Evolutionary conservation across 2,113 vertebrate genomes (phyloP).

Genomic region (Thermophis baileyi): DNA sequence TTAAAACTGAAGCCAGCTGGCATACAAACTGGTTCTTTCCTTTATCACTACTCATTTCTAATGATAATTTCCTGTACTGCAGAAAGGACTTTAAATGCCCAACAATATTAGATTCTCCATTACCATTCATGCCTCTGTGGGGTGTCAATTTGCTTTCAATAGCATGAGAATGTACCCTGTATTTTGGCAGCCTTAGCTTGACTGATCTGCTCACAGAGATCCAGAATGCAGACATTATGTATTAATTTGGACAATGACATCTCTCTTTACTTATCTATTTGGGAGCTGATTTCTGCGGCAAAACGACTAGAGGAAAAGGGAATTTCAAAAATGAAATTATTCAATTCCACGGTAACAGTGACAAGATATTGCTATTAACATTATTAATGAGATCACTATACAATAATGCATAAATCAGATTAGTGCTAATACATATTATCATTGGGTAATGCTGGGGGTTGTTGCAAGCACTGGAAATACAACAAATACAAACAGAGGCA

Average conservation of each 20-base stretch:
- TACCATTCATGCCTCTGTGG: neutral
- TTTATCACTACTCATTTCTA: neutral
- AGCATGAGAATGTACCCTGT: neutral
- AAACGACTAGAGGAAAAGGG: neutral
- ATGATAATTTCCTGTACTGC: neutral
- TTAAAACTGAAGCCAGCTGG: neutral
- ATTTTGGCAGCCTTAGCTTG: neutral
- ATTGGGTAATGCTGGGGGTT: neutral
- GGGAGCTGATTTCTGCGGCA: neutral
- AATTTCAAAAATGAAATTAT: neutral
- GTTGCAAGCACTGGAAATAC: neutral
- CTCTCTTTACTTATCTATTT: neutral
- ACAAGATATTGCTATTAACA: neutral
- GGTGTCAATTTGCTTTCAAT: neutral
- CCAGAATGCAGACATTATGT: neutral
- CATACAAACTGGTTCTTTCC: neutral
- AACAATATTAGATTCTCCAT: neutral
- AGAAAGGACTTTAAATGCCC: neutral
- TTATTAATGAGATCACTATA: constrained; percentile 7
- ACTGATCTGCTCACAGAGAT: constrained; percentile 3
- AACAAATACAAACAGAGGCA: neutral
- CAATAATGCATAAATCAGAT: constrained; percentile 16
- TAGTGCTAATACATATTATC: neutral
- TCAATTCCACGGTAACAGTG: neutral
- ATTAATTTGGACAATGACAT: constrained; percentile 5